Conservation (phyloP, 2,797 vertebrate species). For the Ctenosaura bakeri region DNA sequence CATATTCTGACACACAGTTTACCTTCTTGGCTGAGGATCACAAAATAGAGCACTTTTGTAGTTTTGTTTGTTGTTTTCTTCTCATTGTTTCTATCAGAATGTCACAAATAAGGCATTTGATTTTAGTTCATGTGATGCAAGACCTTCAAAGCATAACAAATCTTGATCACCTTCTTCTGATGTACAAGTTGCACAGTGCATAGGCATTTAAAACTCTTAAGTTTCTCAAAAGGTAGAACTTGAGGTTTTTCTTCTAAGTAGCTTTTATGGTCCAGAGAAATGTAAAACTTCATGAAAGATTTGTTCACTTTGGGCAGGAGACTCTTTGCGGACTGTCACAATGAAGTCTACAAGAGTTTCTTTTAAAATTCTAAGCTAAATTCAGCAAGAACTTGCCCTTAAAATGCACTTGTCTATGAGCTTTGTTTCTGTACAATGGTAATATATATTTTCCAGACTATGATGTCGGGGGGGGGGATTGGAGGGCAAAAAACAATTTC, state of each 20-base stretch:
- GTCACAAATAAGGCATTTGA: background rate
- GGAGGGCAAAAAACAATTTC: background rate
- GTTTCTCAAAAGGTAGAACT: background rate
- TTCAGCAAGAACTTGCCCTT: background rate
- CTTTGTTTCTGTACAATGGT: background rate
- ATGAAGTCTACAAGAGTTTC: background rate
- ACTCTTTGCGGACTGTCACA: background rate
- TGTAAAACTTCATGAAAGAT: background rate
- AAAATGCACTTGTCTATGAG: background rate
- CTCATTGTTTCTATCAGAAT: background rate
- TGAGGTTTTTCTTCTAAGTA: background rate
- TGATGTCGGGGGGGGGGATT: background rate
- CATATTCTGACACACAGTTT: background rate
- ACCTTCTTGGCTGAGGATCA: background rate
- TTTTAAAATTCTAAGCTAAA: background rate
- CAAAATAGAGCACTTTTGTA: background rate
- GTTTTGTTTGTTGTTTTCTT: background rate
- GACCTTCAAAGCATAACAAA: background rate
- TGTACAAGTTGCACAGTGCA: background rate
- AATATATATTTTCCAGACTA: background rate
- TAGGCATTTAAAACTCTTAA: background rate
- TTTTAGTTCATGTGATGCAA: background rate
- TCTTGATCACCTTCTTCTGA: background rate
- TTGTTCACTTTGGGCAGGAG: background rate
- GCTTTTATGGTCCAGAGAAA: background rate